These are phyloP conservation scores for Andrena cerasifolii DNA, from an alignment of 1,140 invertebrate species.

Conservation along the genomic window DNA sequence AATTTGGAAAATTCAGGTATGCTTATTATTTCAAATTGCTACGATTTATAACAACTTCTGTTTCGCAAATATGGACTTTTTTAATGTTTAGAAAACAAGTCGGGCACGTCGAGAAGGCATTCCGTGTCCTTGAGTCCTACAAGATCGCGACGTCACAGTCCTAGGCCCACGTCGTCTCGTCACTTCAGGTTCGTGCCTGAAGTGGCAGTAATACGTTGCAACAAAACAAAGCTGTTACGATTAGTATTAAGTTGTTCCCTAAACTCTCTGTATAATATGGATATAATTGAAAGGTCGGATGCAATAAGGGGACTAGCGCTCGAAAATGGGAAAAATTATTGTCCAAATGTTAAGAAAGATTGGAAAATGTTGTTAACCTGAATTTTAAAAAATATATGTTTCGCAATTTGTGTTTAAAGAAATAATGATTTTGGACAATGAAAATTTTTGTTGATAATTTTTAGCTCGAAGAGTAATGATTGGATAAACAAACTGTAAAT, in stretches of 20 bases:
- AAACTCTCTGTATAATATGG: slow-evolving; percentile 36
- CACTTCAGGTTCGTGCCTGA: slow-evolving; percentile 46
- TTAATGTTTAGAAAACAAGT: slow-evolving; percentile 39
- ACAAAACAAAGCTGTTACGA: background rate
- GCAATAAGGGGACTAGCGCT: too few relatives aligned
- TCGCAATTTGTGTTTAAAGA: too few relatives aligned
- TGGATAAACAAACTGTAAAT: too few relatives aligned
- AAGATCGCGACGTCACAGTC: slow-evolving; percentile 28
- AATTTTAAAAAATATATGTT: too few relatives aligned
- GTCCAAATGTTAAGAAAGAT: too few relatives aligned
- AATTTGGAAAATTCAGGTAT: slow-evolving; percentile 54
- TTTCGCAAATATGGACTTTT: slow-evolving; percentile 13
- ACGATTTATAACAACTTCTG: background rate
- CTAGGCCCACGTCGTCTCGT: slow-evolving; percentile 18
- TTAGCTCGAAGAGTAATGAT: too few relatives aligned
- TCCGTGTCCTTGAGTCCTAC: slow-evolving; percentile 33
- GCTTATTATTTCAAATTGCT: slow-evolving; percentile 2
- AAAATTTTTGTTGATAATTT: too few relatives aligned
- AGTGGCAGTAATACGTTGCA: background rate
- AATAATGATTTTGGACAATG: too few relatives aligned
- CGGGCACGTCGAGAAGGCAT: slow-evolving; percentile 35
- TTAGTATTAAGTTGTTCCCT: background rate
- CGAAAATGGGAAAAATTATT: too few relatives aligned
- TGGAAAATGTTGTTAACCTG: too few relatives aligned
- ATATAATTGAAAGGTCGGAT: too few relatives aligned